phyloP scores from a whole-genome alignment of 2,888 invertebrate species.

The Rapana venosa region DNA sequence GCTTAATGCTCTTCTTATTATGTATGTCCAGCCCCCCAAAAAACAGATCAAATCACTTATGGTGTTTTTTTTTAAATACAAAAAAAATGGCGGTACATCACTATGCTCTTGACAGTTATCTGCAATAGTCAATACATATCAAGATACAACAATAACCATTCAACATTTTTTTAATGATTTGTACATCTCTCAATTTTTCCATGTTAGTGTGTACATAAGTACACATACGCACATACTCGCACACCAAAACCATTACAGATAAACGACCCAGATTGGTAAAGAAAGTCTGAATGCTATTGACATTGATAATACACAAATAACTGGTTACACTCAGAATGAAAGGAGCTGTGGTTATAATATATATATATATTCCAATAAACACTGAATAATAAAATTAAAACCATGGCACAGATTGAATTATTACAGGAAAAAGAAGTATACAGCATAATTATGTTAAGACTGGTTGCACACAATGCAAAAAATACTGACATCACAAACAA shows the following conservation, averaged over 20 bases:
- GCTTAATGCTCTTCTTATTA: no score
- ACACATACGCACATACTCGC: not conserved
- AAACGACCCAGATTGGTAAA: not conserved
- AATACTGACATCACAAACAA: not conserved
- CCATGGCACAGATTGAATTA: conserved; percentile 29
- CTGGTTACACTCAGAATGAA: conserved; percentile 11
- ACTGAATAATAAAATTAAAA: conserved; percentile 24
- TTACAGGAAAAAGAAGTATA: conserved; percentile 19
- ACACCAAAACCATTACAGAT: not conserved
- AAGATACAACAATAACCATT: no score
- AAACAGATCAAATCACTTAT: no score
- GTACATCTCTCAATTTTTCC: not conserved
- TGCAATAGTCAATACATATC: no score
- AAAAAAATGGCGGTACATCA: no score
- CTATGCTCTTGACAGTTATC: no score
- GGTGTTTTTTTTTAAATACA: no score
- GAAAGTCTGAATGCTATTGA: not conserved
- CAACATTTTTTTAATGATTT: no score
- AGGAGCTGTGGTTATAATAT: conserved; percentile 17
- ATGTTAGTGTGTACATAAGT: not conserved
- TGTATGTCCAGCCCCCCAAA: no score
- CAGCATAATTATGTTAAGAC: conserved; percentile 8
- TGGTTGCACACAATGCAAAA: not conserved
- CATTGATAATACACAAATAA: conserved; percentile 12
- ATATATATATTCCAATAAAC: conserved; percentile 17